Evolutionary conservation across 2,888 invertebrate genomes (phyloP), one percentile per base, ranked within the genome.

Genomic region (Agrochola macilenta): DNA sequence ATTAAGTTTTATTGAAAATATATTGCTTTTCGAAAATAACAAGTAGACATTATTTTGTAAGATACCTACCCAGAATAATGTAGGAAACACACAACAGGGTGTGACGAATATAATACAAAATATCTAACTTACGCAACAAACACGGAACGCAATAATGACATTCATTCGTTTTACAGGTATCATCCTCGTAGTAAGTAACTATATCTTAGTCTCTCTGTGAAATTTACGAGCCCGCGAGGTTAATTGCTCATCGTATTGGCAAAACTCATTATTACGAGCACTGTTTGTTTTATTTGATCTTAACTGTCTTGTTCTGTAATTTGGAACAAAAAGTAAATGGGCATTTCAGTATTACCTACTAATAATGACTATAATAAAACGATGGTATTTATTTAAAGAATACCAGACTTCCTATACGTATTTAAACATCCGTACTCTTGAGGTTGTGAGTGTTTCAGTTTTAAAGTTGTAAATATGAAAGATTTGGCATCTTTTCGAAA

Each of bases 201-300:
- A 69, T 68, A 43, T 58, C 74, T 66, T 60, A 81, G 80, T 79
- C 76, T 78, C 79, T 65, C 68, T 65, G 70, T 69, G 74, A 83
- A 79, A 83, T 88, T 87, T 78, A 89, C 81, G 78, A 79, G 74
- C 71, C 69, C 71, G 61, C 72, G 74, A 83, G 78, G 82, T 86
- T 88, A 89, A 87, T 84, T 82, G 69, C 79, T 81, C 73, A 81
- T 83, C 81, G 79, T 78, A 83, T 84, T 82, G 81, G 72, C 74
- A 63, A 80, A 81, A 80, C 65, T 76, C 76, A 87, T 79, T 87
- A 78, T 80, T 76, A 68, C 74, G 68, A 73, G 68, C 54, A 26
- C 71, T 79, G 58, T 79, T 75, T 78, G 69, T 79, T 87, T 81
- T 78, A 83, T 81, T 82, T 75, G 49, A 46, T 74, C 73, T 68